A percentile compares a stretch with the other conserved stretches of the same genome.
phyloP scores from a whole-genome alignment of 2,113 vertebrate species.

The Eurypyga helias region DNA sequence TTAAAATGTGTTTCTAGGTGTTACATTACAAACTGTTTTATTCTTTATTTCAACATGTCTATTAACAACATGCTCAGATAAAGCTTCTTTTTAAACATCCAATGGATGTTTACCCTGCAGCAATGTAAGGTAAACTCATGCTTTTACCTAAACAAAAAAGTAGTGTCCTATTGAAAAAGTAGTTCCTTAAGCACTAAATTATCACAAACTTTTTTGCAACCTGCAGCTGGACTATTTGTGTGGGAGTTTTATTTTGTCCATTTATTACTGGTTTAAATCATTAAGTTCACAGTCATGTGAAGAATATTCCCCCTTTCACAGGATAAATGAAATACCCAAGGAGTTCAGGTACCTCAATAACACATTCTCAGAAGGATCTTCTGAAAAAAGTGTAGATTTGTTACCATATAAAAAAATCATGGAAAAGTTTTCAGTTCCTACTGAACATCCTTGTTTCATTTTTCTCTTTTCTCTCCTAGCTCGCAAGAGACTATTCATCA shows the following conservation, averaged over 20 bases:
- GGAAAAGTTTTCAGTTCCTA: not conserved
- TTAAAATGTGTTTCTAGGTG: not conserved
- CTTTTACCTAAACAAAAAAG: not conserved
- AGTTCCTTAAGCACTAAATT: not conserved
- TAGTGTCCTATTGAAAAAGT: not conserved
- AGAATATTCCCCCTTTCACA: not conserved
- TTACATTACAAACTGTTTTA: not conserved
- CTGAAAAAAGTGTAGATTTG: not conserved
- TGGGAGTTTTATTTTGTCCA: not conserved
- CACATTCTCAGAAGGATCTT: not conserved
- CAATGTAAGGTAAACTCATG: not conserved
- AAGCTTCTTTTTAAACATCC: not conserved
- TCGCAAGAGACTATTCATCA: conserved; percentile 32
- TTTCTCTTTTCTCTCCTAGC: not conserved
- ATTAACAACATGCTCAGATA: not conserved
- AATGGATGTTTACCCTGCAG: not conserved
- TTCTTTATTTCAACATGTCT: not conserved
- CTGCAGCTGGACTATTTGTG: not conserved
- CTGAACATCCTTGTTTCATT: not conserved
- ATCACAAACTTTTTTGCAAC: not conserved
- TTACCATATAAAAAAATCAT: not conserved
- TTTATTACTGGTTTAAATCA: not conserved
- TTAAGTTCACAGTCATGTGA: not conserved
- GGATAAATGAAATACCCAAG: not conserved
- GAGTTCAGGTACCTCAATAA: not conserved